A percentile compares a stretch with the other conserved stretches of the same genome.
Evolutionary conservation across 2,888 invertebrate genomes (phyloP).

Genomic region (Pterostichus madidus): DNA sequence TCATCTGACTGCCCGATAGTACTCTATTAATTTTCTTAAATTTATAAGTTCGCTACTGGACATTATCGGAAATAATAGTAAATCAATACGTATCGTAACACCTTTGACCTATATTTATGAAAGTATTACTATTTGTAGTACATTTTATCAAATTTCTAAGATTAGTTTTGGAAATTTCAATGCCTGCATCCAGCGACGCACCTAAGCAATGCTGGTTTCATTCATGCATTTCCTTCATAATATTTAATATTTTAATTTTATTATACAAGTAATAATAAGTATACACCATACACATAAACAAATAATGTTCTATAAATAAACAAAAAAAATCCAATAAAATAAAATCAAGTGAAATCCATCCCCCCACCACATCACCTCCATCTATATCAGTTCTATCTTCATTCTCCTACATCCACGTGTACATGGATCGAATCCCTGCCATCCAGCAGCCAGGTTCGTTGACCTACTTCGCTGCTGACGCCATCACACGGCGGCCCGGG

Average conservation of each 20-base stretch:
- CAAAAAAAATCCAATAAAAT: too few species aligned
- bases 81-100: too few species aligned
- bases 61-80: too few species aligned
- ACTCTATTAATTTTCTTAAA: too few species aligned
- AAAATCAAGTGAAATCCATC: background rate
- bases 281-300: background rate
- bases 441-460: slow-evolving; percentile 41
- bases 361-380: background rate
- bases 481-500: slow-evolving; percentile 3
- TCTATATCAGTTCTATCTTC: background rate
- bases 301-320: background rate
- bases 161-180: slow-evolving; percentile 20
- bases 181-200: slow-evolving; percentile 10
- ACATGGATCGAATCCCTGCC: slow-evolving; percentile 17
- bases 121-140: too few species aligned
- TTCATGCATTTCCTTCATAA: slow-evolving; percentile 15
- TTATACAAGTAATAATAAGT: background rate
- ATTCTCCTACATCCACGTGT: background rate
- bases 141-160: too few species aligned
- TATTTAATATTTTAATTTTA: background rate
- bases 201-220: background rate
- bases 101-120: too few species aligned
- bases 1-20: too few species aligned
- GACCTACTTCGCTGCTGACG: slow-evolving; percentile 40
- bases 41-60: too few species aligned